Conservation (phyloP, 1,140 invertebrate genomes). For the Bombus cullumanus region DNA sequence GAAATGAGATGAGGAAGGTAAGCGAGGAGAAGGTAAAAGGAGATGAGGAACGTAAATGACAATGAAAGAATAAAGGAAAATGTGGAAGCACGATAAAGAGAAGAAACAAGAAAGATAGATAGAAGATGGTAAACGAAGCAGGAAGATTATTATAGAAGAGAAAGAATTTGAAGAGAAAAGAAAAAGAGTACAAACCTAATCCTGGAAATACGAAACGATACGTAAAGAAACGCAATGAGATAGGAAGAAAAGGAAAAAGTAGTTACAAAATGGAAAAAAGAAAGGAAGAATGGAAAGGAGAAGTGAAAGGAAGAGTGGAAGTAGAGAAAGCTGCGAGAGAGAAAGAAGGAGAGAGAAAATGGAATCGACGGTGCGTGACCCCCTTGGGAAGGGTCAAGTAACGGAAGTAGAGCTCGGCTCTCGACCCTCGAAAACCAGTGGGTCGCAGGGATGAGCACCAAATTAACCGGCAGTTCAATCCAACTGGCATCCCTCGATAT, state of each 20-base stretch:
- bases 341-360: constrained; percentile 19
- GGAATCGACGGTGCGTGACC: constrained; percentile 72
- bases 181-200: neutral
- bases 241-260: neutral
- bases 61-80: too few species aligned
- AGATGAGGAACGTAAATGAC: neutral
- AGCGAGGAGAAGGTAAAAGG: neutral
- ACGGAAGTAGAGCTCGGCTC: constrained; percentile 68
- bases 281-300: neutral
- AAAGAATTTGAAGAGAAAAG: neutral
- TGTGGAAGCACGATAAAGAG: too few species aligned
- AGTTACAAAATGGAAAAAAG: neutral
- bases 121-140: too few species aligned
- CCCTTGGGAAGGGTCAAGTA: constrained; percentile 74
- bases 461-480: constrained; percentile 70
- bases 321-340: neutral
- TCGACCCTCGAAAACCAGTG: constrained; percentile 64
- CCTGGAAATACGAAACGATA: neutral
- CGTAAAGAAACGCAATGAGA: neutral
- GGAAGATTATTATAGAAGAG: neutral
- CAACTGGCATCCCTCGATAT: constrained; percentile 68
- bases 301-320: neutral
- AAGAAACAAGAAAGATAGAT: too few species aligned
- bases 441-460: constrained; percentile 70
- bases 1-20: neutral